A percentile compares a stretch with the other conserved stretches of the same genome.
These are phyloP conservation scores for Paragorgia papillata DNA, from an alignment of 92 coral and sea anemone genomes.

Conservation along the genomic window DNA sequence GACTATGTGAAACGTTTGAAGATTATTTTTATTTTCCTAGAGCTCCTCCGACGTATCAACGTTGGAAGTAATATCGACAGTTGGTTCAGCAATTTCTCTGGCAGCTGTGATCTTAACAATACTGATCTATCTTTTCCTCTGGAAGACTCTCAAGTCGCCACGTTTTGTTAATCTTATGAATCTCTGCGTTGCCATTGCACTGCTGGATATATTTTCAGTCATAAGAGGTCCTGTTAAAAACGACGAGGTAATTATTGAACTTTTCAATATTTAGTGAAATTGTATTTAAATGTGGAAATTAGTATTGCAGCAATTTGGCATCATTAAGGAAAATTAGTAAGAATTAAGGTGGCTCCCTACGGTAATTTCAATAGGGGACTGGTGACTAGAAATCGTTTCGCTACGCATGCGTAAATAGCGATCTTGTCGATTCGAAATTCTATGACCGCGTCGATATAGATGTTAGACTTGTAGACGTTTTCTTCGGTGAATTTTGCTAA, in stretches of 20 bases:
- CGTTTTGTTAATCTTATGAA: conserved; percentile 75
- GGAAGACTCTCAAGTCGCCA: conserved; percentile 75
- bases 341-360: no score
- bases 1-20: no score
- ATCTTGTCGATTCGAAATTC: no score
- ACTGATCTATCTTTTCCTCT: conserved; percentile 64
- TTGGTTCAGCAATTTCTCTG: conserved; percentile 85
- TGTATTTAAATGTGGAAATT: no score
- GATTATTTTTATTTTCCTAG: not conserved
- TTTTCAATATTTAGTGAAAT: not conserved
- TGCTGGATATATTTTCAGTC: conserved; percentile 74
- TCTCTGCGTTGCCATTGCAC: conserved; percentile 78
- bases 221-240: conserved; percentile 32
- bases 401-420: no score
- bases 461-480: no score
- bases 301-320: no score
- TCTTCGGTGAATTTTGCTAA: no score
- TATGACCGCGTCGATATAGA: no score
- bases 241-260: conserved; percentile 20
- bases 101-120: conserved; percentile 82
- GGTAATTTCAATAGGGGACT: no score
- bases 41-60: conserved; percentile 54
- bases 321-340: no score
- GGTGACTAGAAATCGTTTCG: no score
- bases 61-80: conserved; percentile 77